Percentiles rank a stretch among this genome's conserved stretches.
Conservation (phyloP, 64 coral and sea anemone species). For the Actinia tenebrosa region DNA sequence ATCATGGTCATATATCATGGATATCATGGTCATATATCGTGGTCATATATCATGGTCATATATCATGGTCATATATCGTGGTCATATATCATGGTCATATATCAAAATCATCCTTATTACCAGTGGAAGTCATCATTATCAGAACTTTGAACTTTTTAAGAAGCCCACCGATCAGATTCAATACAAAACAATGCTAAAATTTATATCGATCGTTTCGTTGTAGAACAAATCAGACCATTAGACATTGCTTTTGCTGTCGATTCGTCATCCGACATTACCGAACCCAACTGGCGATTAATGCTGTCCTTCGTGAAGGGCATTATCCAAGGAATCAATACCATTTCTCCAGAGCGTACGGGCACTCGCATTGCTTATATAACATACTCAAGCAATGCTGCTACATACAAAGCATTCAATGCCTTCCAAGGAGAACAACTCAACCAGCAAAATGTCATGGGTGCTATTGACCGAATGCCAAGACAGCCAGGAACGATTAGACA, state of each 20-base stretch:
- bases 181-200: background rate
- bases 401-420: slow-evolving; percentile 48
- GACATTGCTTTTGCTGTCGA: slow-evolving; percentile 54
- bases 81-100: too few species aligned
- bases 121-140: too few species aligned
- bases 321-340: slow-evolving; percentile 16
- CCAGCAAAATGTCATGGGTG: slow-evolving; percentile 10
- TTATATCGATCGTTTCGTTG: background rate
- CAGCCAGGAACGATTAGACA: slow-evolving; percentile 29
- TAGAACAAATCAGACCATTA: slow-evolving; percentile 30
- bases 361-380: slow-evolving; percentile 37
- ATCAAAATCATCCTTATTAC: too few species aligned
- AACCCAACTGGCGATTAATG: slow-evolving; percentile 30
- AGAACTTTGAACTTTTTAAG: too few species aligned
- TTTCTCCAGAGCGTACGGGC: slow-evolving; percentile 24
- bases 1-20: too few species aligned
- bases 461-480: slow-evolving; percentile 17
- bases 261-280: slow-evolving; percentile 40
- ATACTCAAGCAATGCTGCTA: slow-evolving; percentile 11
- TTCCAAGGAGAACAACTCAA: slow-evolving; percentile 34
- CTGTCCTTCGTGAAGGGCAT: slow-evolving; percentile 32
- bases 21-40: too few species aligned
- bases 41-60: too few species aligned
- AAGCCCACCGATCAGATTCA: too few species aligned
- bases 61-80: too few species aligned